These are phyloP conservation scores for Atherinomorus stipes DNA, from an alignment of 2,113 vertebrate genomes.

Conservation along the genomic window DNA sequence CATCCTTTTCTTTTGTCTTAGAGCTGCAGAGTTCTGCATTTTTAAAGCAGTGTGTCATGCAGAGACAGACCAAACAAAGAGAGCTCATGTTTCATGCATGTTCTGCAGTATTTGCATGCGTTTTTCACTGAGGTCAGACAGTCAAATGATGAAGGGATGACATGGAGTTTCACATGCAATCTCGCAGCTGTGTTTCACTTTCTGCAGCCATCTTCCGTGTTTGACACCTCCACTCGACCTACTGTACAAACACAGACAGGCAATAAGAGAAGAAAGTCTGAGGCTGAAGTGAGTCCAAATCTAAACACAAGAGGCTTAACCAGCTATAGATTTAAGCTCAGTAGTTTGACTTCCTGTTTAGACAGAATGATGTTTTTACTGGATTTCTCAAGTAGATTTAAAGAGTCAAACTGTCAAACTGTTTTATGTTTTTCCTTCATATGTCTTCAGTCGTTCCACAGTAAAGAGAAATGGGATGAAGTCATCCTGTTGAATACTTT, in stretches of 20 bases:
- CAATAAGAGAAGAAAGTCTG: conserved; percentile 2
- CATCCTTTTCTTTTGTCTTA: not conserved
- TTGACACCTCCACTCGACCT: conserved; percentile 6
- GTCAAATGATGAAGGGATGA: conserved; percentile 33
- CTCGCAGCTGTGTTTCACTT: conserved; percentile 5
- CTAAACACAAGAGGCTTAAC: not conserved
- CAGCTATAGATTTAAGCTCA: not conserved
- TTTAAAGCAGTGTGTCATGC: conserved; percentile 23
- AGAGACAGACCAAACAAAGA: conserved; percentile 41
- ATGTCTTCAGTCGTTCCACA: conserved; percentile 16
- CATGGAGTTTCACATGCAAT: conserved; percentile 1
- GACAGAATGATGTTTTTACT: conserved; percentile 1
- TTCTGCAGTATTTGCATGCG: conserved; percentile 52
- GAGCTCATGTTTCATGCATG: conserved; percentile 24
- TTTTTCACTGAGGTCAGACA: conserved; percentile 27
- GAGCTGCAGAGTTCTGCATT: conserved; percentile 21
- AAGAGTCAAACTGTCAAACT: not conserved
- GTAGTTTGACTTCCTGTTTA: not conserved
- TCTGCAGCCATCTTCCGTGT: conserved; percentile 5
- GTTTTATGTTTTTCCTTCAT: conserved; percentile 13
- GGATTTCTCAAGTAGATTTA: not conserved
- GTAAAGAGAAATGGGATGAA: conserved; percentile 44
- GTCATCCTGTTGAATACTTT: conserved; percentile 37
- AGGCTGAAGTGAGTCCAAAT: not conserved
- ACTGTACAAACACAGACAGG: conserved; percentile 20